Evolutionary conservation across 1,140 invertebrate species (phyloP), one percentile per base, ranked within the genome.

Genomic region (Orchesella cincta): DNA sequence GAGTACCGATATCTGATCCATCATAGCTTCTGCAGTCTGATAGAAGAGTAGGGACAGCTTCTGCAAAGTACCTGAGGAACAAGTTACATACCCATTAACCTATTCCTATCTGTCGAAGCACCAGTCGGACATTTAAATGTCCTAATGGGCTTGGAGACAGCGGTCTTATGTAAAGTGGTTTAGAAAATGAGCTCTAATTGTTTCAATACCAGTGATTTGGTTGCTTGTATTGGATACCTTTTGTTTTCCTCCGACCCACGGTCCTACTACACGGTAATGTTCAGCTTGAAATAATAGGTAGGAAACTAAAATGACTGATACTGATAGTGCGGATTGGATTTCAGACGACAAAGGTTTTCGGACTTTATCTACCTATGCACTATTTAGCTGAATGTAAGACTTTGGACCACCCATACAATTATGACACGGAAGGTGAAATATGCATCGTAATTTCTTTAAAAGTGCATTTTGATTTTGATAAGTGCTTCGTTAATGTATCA

Each of bases 61-160:
- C n/a, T n/a, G n/a, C n/a, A n/a, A n/a, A n/a, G n/a, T n/a, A n/a
- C 18, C 39, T 46, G 39, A 46, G 5, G 39, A 46, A 46, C 39
- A 46, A 46, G 39, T 46, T 18, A 18, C 18, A 8, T 18, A 8
- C 39, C 39, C 39, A 46, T 46, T 46, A n/a, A n/a, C n/a, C n/a
- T n/a, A 46, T 46, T 46, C 39, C 39, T 46, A 46, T 46, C 71
- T 76, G 76, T 71, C 62, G 75, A 78, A 77, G 78, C 71, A 75
- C 75, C 75, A 39, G 78, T 57, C 78, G 78, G 78, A 79, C 78
- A 77, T 77, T 79, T 72, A 79, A 79, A 72, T 77, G 76, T 73
- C 73, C 76, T 79, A 79, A 79, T 79, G 78, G 78, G 76, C 73
- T 62, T 34, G 78, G 78, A 79, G 78, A 79, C 78, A 76, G 78